Conservation (phyloP, 1,140 invertebrate genomes). For the Megalonaias nervosa region DNA sequence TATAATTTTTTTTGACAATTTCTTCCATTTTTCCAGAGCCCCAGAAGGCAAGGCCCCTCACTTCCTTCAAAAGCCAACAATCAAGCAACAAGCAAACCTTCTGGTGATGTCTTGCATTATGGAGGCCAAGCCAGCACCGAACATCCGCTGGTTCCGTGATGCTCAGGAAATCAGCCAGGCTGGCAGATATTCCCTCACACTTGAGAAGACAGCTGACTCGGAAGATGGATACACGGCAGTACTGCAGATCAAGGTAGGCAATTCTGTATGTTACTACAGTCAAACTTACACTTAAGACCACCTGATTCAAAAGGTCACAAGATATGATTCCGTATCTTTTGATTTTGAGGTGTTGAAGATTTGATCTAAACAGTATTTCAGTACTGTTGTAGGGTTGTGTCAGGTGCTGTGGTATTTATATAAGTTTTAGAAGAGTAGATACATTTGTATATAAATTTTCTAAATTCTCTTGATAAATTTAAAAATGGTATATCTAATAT, state of each 20-base stretch:
- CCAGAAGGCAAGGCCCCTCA: slow-evolving; percentile 82
- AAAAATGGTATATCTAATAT: too few relatives aligned
- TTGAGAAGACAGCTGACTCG: slow-evolving; percentile 43
- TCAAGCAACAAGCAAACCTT: slow-evolving; percentile 89
- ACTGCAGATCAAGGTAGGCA: slow-evolving; percentile 87
- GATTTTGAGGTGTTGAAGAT: too few relatives aligned
- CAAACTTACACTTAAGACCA: not conserved
- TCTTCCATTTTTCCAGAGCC: slow-evolving; percentile 28
- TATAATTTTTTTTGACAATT: not conserved
- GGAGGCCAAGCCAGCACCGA: slow-evolving; percentile 63
- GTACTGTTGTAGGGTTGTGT: too few relatives aligned
- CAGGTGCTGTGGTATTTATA: too few relatives aligned
- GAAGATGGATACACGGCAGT: slow-evolving; percentile 89
- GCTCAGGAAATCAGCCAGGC: slow-evolving; percentile 52
- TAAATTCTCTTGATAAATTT: too few relatives aligned
- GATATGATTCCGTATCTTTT: too few relatives aligned
- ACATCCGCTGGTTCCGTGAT: slow-evolving; percentile 63
- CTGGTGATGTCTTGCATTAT: slow-evolving; percentile 63
- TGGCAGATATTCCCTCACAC: slow-evolving; percentile 52
- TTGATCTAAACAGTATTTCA: too few relatives aligned
- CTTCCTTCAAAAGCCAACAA: slow-evolving; percentile 97
- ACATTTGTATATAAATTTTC: too few relatives aligned
- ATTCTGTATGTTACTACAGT: not conserved
- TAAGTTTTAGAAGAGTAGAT: too few relatives aligned
- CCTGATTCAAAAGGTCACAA: too few relatives aligned